Evolutionary conservation across 1,140 invertebrate genomes (phyloP), one percentile per base, ranked within the genome.

Genomic region (Coelopa frigida): DNA sequence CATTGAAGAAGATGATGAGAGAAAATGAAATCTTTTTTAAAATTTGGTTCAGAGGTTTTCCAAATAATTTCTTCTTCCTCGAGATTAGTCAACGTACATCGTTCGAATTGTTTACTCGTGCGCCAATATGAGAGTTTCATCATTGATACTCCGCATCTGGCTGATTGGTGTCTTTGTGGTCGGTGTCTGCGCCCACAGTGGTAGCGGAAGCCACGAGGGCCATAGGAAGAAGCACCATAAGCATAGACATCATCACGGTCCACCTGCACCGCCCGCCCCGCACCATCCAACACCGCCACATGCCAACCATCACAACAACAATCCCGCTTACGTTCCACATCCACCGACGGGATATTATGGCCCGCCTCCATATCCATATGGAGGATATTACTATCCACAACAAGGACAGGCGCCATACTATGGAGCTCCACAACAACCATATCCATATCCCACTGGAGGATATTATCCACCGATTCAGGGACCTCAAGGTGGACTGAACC

Each of bases 331-430:
- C 35, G 27, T 31, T 12, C 15, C 27, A 2, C 31, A 33, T 18
- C 27, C 27, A 29, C 42, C 42, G 4, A 42, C 32, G 40, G 40
- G 10, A 14, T 17, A 11, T 31, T 27, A 41, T 24, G 15, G 29
- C 18, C 22, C 39, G 7, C 10, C 22, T 4, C 39, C 39, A 23
- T 32, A 40, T 40, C 38, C 45, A 21, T 47, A 47, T 47, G 36
- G 36, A 15, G 38, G 37, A 22, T 40, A 47, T 41, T 31, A 35
- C n/a, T 21, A 40, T 29, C 44, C 18, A 29, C 35, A 20, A 8
- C 44, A 32, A 2, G 17, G n/a, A n/a, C n/a, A n/a, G n/a, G n/a
- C 20, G 24, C 26, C 22, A 18, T 32, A 44, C 7, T 3, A 20
- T 29, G 23, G 1, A 5, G 10, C 7, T 15, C 10, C 21, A 44